Evolutionary conservation across 2,888 invertebrate species (phyloP), one percentile per base, ranked within the genome.

Genomic region (Sthenelais limicola): DNA sequence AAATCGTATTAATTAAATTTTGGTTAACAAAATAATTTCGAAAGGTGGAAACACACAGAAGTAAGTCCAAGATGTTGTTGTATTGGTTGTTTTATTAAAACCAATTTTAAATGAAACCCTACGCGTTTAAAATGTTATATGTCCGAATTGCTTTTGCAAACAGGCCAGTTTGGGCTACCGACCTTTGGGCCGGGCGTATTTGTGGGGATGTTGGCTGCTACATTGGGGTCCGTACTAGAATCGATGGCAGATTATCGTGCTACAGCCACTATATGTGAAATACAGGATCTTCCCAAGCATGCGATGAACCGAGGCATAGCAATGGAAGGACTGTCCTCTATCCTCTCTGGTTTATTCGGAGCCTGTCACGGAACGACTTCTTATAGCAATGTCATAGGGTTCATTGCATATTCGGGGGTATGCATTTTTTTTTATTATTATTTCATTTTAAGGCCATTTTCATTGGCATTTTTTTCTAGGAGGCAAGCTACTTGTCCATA

Each of bases 351-450:
- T 5, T 28, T 70, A 12, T 15, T 70, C 56, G 70, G 70, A 12
- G 52, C 70, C n/a, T 52, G 54, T 26, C 70, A 70, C 43, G 54
- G 33, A 3, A 70, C 70, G 0, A 70, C 70, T 1, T 70, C 70
- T 2, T 70, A 70, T 30, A 70, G 70, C n/a, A 70, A 26, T 38
- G 70, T 43, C 15, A 70, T 70, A 5, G 70, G 70, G 1, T 70
- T 70, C 56, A 70, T 70, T 15, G 70, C 52, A 12, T 70, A 70
- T 30, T 54, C 54, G 9, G 70, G 70, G 56, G 70, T 70, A 43
- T 26, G 52, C n/a, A n/a, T n/a, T n/a, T n/a, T n/a, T n/a, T n/a
- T n/a, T n/a, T n/a, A n/a, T n/a, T n/a, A n/a, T n/a, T n/a, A n/a
- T n/a, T n/a, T n/a, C n/a, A n/a, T n/a, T n/a, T n/a, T n/a, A n/a